These are phyloP conservation scores for Cherax destructor DNA, from an alignment of 1,140 invertebrate genomes.

Conservation along the genomic window DNA sequence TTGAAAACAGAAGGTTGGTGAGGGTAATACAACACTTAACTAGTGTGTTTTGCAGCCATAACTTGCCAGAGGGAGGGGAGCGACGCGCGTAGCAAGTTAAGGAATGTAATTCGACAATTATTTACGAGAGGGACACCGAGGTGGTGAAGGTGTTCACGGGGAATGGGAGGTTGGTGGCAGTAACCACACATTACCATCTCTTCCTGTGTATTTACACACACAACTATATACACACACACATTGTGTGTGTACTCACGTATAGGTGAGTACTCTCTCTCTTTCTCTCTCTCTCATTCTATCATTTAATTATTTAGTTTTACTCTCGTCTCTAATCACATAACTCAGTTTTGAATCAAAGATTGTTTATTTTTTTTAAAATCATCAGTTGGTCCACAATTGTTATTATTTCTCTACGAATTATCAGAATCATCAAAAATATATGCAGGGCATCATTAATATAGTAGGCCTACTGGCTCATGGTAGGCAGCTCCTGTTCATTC, in stretches of 20 bases:
- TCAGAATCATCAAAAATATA: too few relatives aligned
- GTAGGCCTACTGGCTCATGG: too few relatives aligned
- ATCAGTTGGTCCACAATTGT: too few relatives aligned
- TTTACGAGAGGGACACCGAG: not conserved
- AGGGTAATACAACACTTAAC: not conserved
- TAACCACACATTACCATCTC: slow-evolving; percentile 46
- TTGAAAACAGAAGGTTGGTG: not conserved
- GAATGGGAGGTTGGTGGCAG: not conserved
- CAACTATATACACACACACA: too few relatives aligned
- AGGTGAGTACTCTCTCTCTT: not conserved
- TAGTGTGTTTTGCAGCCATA: not conserved
- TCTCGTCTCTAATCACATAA: too few relatives aligned
- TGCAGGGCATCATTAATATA: too few relatives aligned
- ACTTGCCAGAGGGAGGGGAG: not conserved
- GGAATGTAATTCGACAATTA: not conserved
- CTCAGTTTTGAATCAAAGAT: too few relatives aligned
- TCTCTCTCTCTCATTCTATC: not conserved
- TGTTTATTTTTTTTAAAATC: too few relatives aligned
- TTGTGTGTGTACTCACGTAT: too few relatives aligned
- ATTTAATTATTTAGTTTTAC: too few relatives aligned
- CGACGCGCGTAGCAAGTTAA: not conserved
- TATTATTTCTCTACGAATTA: too few relatives aligned
- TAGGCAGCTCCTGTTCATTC: too few relatives aligned
- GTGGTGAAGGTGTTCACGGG: not conserved
- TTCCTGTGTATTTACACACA: slow-evolving; percentile 12